Percentiles rank a stretch among this genome's conserved stretches.
phyloP scores from a whole-genome alignment of 2,797 vertebrate species.

The Acrossocheilus fasciatus region DNA sequence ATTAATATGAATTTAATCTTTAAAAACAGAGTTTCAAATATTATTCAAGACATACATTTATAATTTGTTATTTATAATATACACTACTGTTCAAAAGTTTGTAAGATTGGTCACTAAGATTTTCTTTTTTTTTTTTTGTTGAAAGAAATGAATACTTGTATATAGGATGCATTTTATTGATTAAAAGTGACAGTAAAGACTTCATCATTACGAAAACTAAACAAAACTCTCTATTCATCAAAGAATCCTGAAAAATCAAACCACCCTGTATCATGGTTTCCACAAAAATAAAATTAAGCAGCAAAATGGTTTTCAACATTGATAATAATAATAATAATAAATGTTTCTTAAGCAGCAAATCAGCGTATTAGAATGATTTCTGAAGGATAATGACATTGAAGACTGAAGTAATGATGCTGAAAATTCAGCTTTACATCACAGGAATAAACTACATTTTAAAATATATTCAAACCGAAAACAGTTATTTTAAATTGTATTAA shows the following conservation, averaged over 20 bases:
- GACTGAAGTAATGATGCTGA: background rate
- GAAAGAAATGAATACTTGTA: too few species aligned
- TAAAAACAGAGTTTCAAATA: background rate
- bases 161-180: too few species aligned
- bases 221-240: too few species aligned
- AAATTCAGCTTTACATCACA: background rate
- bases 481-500: background rate
- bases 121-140: background rate
- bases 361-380: background rate
- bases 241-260: background rate
- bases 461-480: too few species aligned
- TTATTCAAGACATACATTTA: background rate
- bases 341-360: background rate
- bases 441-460: background rate
- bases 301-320: background rate
- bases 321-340: background rate
- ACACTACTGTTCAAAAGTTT: background rate
- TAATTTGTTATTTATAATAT: background rate
- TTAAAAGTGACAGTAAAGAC: too few species aligned
- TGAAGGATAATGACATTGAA: background rate
- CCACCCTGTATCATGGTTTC: background rate
- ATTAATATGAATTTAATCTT: background rate
- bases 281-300: background rate
- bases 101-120: background rate
- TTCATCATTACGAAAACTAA: too few species aligned